phyloP scores from a whole-genome alignment of 2,888 invertebrate genomes.

The Oligia latruncula region DNA sequence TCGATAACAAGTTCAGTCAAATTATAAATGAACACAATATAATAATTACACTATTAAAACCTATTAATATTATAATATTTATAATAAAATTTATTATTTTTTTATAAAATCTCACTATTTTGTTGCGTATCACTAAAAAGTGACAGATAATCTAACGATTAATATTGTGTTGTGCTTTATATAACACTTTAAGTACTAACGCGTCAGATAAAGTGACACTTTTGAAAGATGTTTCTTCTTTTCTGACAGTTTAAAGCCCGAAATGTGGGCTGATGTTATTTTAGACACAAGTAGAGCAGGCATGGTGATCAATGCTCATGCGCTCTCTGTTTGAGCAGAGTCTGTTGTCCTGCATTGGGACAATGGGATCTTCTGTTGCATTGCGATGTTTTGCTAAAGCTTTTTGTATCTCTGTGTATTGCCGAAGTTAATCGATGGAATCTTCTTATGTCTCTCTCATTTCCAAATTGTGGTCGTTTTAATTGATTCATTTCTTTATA shows the following conservation, averaged over 20 bases:
- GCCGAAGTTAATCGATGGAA: neutral
- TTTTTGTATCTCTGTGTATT: neutral
- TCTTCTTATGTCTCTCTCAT: neutral
- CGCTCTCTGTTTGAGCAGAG: neutral
- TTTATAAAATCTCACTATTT: conserved; percentile 84
- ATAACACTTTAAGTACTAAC: conserved; percentile 50
- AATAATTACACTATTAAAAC: conserved; percentile 63
- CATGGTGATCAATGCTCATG: too few relatives aligned
- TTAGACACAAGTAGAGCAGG: too few relatives aligned
- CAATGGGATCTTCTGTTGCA: neutral
- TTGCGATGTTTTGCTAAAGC: neutral
- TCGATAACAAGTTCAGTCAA: conserved; percentile 47
- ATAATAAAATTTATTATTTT: conserved; percentile 66
- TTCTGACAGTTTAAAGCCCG: conserved; percentile 8
- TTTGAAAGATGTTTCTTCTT: conserved; percentile 35
- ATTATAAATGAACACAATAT: conserved; percentile 51
- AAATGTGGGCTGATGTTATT: conserved; percentile 1
- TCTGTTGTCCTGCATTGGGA: rapidly evolving
- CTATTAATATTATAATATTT: conserved; percentile 62
- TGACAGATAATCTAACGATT: conserved; percentile 60
- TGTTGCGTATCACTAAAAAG: conserved; percentile 70
- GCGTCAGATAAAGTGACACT: conserved; percentile 42
- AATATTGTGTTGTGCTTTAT: conserved; percentile 46
- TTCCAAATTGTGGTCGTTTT: neutral
- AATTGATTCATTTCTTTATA: neutral